These are phyloP conservation scores for Rhagophthalmus giganteus DNA, from an alignment of 2,888 invertebrate genomes.

Conservation along the genomic window DNA sequence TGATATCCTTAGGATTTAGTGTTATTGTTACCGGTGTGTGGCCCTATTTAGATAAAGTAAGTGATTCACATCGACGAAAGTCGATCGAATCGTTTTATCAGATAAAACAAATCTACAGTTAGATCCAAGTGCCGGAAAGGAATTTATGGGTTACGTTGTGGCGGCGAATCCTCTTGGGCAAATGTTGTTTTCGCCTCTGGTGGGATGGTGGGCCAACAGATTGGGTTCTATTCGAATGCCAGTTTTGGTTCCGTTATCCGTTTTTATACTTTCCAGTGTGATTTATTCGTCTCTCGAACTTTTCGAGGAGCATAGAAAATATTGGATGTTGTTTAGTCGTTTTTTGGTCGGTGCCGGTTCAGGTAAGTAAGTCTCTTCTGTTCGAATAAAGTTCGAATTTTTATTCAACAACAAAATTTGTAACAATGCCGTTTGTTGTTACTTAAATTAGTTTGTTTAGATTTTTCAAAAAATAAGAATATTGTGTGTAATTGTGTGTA, in stretches of 20 bases:
- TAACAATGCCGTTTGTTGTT: no score
- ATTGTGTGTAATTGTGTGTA: no score
- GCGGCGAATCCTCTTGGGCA: conserved; percentile 87
- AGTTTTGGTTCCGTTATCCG: conserved; percentile 66
- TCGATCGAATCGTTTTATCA: no score
- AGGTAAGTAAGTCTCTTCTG: no score
- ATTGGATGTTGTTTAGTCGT: conserved; percentile 75
- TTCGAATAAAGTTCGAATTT: no score
- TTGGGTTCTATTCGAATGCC: conserved; percentile 72
- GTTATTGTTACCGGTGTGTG: conserved; percentile 85
- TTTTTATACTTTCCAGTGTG: conserved; percentile 74
- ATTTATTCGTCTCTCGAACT: conserved; percentile 77
- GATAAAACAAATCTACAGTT: conserved; percentile 60
- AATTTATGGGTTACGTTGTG: conserved; percentile 80
- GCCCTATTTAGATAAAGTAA: conserved; percentile 85
- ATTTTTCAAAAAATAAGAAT: no score
- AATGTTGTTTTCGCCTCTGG: conserved; percentile 81
- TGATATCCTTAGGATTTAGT: conserved; percentile 86
- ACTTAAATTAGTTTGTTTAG: no score
- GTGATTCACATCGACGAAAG: conserved; percentile 2
- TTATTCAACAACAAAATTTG: no score
- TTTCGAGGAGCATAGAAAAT: conserved; percentile 63
- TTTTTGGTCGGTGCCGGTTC: conserved; percentile 84
- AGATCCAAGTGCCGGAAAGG: conserved; percentile 77
- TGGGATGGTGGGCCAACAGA: conserved; percentile 84